Evolutionary conservation across 2,888 invertebrate species (phyloP).

Genomic region (Leucophenga montana): DNA sequence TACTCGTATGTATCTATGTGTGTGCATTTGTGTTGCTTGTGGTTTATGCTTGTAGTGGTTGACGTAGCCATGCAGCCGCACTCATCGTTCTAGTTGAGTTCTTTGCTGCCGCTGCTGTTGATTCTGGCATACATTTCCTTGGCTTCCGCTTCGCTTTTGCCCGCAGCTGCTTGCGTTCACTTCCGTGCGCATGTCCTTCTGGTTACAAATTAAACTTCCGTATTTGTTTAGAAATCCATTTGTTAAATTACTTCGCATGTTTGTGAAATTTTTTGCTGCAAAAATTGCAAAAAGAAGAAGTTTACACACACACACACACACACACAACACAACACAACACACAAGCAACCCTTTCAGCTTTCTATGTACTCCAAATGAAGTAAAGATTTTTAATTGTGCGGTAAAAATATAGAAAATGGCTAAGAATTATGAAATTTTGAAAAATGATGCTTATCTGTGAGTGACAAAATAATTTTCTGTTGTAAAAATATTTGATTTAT

Average conservation of each 20-base stretch:
- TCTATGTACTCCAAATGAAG: too few relatives aligned
- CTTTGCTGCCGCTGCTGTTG: conserved; percentile 35
- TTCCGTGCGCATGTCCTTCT: conserved; percentile 36
- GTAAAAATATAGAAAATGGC: too few relatives aligned
- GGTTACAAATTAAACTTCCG: conserved; percentile 63
- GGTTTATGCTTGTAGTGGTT: conserved; percentile 56
- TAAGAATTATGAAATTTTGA: too few relatives aligned
- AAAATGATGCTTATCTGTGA: too few relatives aligned
- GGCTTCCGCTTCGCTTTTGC: conserved; percentile 41
- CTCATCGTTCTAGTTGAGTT: background rate
- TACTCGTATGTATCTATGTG: conserved; percentile 9
- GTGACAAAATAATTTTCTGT: too few relatives aligned
- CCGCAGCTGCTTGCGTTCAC: background rate
- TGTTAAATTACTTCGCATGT: conserved; percentile 63
- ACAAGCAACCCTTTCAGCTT: too few relatives aligned
- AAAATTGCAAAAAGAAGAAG: conserved; percentile 18
- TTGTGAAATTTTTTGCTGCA: conserved; percentile 27
- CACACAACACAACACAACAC: too few relatives aligned
- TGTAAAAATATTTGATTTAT: too few relatives aligned
- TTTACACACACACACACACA: too few relatives aligned
- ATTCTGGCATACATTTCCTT: conserved; percentile 63
- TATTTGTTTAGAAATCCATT: conserved; percentile 66
- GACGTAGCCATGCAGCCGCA: conserved; percentile 39
- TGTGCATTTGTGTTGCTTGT: conserved; percentile 33
- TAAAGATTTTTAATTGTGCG: too few relatives aligned